These are phyloP conservation scores for Calameuta idolon DNA, from an alignment of 2,888 invertebrate species.

Conservation along the genomic window DNA sequence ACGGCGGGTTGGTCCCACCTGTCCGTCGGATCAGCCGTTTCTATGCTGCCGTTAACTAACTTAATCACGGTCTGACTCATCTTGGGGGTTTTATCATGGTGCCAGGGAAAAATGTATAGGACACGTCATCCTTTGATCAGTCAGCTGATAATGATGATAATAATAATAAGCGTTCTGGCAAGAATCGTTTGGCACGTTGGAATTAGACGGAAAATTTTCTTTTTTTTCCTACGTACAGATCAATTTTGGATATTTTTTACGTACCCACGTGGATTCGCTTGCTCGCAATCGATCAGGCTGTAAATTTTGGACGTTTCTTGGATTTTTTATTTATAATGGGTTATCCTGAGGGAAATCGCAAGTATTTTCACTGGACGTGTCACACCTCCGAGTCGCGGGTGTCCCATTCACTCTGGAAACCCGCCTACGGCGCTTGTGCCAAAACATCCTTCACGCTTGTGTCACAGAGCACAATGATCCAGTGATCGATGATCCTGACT, in stretches of 20 bases:
- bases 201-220: too few relatives aligned
- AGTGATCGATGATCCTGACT: constrained; percentile 23
- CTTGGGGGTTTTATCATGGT: background rate
- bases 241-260: background rate
- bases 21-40: constrained; percentile 11
- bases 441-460: constrained; percentile 52
- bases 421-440: constrained; percentile 56
- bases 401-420: constrained; percentile 50
- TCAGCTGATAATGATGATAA: background rate
- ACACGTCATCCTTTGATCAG: background rate
- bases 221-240: background rate
- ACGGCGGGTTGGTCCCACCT: constrained; percentile 18
- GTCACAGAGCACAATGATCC: constrained; percentile 38
- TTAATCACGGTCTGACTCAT: constrained; percentile 6
- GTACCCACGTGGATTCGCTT: background rate
- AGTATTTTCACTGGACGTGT: constrained; percentile 30
- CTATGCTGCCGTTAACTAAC: constrained; percentile 1
- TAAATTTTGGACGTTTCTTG: background rate
- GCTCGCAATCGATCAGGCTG: background rate
- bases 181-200: background rate
- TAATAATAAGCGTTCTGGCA: background rate
- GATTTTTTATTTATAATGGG: constrained; percentile 31
- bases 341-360: constrained; percentile 30
- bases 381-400: constrained; percentile 46
- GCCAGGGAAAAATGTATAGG: background rate